Conservation (phyloP, 1,140 invertebrate species). For the Rhynchophorus ferrugineus region DNA sequence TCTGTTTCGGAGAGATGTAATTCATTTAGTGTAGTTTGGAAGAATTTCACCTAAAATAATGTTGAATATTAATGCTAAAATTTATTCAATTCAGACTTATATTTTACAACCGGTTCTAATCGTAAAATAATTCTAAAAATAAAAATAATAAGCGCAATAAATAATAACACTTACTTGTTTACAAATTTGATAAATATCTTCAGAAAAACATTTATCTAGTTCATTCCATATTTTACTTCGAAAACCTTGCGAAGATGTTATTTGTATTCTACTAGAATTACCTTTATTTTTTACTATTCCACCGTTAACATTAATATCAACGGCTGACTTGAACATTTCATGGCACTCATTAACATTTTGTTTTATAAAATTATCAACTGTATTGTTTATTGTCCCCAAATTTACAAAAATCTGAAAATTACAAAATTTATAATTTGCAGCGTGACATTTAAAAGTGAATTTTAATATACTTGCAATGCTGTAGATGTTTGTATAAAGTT, state of each 20-base stretch:
- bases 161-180: constrained; percentile 51
- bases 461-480: constrained; percentile 33
- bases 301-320: constrained; percentile 45
- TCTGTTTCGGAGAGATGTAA: constrained; percentile 46
- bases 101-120: too few species aligned
- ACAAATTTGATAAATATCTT: constrained; percentile 60
- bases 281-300: constrained; percentile 36
- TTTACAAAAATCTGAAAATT: constrained; percentile 64
- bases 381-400: constrained; percentile 51
- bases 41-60: constrained; percentile 41
- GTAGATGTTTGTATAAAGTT: constrained; percentile 58
- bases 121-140: too few species aligned
- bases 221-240: constrained; percentile 69
- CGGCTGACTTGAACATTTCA: constrained; percentile 49
- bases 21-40: constrained; percentile 47
- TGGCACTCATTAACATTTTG: constrained; percentile 49
- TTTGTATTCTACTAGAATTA: constrained; percentile 60
- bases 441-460: not conserved
- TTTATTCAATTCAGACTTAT: too few species aligned
- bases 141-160: too few species aligned
- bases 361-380: constrained; percentile 50
- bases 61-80: too few species aligned
- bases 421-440: not conserved
- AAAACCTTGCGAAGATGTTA: constrained; percentile 65
- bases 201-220: constrained; percentile 68